Base-by-base conservation (phyloP, 1,140 invertebrate species). In the Drosophila orena region DNA sequence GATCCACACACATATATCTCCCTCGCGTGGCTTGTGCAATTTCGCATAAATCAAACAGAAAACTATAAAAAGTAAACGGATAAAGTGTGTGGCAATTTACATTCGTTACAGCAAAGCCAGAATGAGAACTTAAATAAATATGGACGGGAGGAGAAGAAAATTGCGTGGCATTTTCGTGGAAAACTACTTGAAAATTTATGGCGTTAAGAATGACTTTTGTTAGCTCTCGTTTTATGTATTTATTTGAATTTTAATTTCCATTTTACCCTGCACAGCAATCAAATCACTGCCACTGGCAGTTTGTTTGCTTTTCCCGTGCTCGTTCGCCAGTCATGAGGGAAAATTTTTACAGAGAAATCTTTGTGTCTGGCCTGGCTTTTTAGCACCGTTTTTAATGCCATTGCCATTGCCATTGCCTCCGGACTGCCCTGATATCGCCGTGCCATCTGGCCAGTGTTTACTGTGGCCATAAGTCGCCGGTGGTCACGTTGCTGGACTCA, bases 141-240 rank as follows among this genome's bases (percentile, higher is more conserved):
- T 43, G 59, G 20, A 7, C 27, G 10, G 24, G 22, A 24, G 54
- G 15, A 17, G 17, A 49, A 37, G 68, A 71, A 59, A 58, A 71
- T 34, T 40, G 55, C 34, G 46, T 53, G 60, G 56, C 40, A 22
- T 44, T 84, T 56, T 61, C 30, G 38, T 83, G 83, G 79, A 86
- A 86, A 86, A 88, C 83, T 88, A 86, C 83, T 86, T 86, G 66
- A 64, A 79, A 61, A 88, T 88, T 86, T 57, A 88, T 88, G 70
- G 75, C 66, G 75, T 66, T 81, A 77, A 64, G 61, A 76, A 76
- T 42, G 73, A 76, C 62, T 58, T 68, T 68, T 66, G 44, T 59
- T 69, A 58, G 49, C 68, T 42, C 56, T 30, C 62, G 56, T 72
- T 83, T 76, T 84, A 76, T 68, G 75, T 72, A 83, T 86, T 81